Evolutionary conservation across 2,113 vertebrate species (phyloP), one percentile per base, ranked within the genome.

Genomic region (Scophthalmus maximus): DNA sequence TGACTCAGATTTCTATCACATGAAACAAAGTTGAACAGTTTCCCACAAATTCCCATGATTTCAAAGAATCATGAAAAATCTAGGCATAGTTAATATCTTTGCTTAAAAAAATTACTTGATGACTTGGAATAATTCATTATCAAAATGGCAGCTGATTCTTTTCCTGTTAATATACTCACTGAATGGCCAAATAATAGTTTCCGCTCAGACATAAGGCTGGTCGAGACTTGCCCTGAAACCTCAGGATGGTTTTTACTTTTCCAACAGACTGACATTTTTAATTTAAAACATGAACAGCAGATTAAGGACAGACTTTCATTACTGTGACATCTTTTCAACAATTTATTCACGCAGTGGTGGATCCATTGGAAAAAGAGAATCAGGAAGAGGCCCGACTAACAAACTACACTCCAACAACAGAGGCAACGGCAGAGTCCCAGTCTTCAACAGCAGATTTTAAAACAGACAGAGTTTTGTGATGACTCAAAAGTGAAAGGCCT

Each of bases 401-500:
- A 29, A 23, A n/a, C 18, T 5, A 30, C 47, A 27, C 17, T 46
- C 12, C 11, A 9, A 12, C 23, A 44, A 32, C 25, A 51, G 40
- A 42, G 40, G 17, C 40, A 42, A 42, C 42, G n/a, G 36, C 42
- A 46, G 42, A 46, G 18, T n/a, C 4, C 42, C 42, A 46, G 42
- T 9, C 6, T n/a, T 11, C 8, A 55, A 57, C 1, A 61, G n/a
- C 30, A 58, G 14, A 17, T 26, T 47, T 15, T 26, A 27, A 3
- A 20, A 50, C 52, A 23, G 17, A 32, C 30, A 18, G n/a, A 65
- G 50, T 55, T 20, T 70, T 26, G 3, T 14, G 66, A 63, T 64
- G 57, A 77, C 20, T 79, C 52, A 49, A 71, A 69, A 87, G 80
- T 68, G 30, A 62, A 29, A 65, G 29, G 69, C 66, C 76, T 76